phyloP scores from a whole-genome alignment of 2,797 vertebrate genomes.

The Sebastolobus altivelis region DNA sequence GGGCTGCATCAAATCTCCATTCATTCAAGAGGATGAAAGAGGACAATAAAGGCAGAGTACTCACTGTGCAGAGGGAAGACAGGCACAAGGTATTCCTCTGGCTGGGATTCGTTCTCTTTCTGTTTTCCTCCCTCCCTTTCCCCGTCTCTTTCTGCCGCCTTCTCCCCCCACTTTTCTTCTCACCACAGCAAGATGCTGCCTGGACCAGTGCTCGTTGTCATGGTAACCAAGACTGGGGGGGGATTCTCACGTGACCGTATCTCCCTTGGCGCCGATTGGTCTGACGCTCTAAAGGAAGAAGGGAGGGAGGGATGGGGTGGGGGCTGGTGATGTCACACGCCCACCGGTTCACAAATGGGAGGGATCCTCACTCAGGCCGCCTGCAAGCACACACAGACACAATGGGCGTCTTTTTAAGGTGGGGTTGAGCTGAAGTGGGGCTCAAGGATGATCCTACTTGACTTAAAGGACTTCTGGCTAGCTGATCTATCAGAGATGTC shows the following conservation, averaged over 20 bases:
- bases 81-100: slow-evolving; percentile 52
- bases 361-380: slow-evolving; percentile 60
- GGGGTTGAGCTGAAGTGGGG: slow-evolving; percentile 43
- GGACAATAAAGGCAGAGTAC: slow-evolving; percentile 57
- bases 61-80: slow-evolving; percentile 70
- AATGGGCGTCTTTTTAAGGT: slow-evolving; percentile 70
- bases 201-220: slow-evolving; percentile 84
- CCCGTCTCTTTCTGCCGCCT: slow-evolving; percentile 47
- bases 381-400: slow-evolving; percentile 68
- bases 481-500: slow-evolving; percentile 1
- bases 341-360: slow-evolving; percentile 67
- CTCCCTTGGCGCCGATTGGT: slow-evolving; percentile 66
- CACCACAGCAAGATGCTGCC: slow-evolving; percentile 86
- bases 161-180: slow-evolving; percentile 58
- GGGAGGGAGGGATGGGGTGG: slow-evolving; percentile 33
- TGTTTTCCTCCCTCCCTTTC: slow-evolving; percentile 42
- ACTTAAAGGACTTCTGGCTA: slow-evolving; percentile 20
- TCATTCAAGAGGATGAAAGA: slow-evolving; percentile 16
- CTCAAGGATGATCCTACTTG: slow-evolving; percentile 24
- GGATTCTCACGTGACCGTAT: slow-evolving; percentile 74
- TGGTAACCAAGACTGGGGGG: slow-evolving; percentile 79
- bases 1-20: slow-evolving; percentile 10
- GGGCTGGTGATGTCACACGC: slow-evolving; percentile 73
- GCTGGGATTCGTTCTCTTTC: slow-evolving; percentile 47
- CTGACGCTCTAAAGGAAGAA: slow-evolving; percentile 49